These are phyloP conservation scores for Pipistrellus pipistrellus DNA, from an alignment of 2,797 vertebrate species.

Conservation along the genomic window DNA sequence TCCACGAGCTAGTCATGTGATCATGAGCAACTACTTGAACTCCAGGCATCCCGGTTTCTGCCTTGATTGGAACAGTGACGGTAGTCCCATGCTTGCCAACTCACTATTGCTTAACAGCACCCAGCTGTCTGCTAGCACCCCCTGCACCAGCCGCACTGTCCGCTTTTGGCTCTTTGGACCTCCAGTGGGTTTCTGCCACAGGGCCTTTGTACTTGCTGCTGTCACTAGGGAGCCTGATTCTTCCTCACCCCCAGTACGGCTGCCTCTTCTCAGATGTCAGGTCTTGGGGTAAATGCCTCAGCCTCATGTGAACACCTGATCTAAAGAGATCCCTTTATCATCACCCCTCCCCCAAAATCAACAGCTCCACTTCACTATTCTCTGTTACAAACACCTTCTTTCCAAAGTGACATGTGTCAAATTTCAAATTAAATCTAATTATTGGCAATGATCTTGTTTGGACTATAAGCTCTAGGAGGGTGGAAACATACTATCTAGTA, in stretches of 20 bases:
- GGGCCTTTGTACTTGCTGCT: background rate
- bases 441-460: background rate
- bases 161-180: background rate
- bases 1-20: fast-evolving
- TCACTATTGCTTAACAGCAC: too few relatives aligned
- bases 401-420: background rate
- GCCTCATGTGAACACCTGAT: background rate
- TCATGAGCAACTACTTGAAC: background rate
- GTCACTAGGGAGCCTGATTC: background rate
- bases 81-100: background rate
- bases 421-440: background rate
- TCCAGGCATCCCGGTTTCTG: background rate
- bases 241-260: background rate
- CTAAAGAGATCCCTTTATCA: background rate
- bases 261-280: background rate
- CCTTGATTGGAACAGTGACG: background rate
- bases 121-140: fast-evolving
- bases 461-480: background rate
- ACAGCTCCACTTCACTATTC: background rate
- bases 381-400: background rate
- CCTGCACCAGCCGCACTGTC: fast-evolving
- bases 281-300: background rate
- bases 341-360: background rate
- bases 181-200: background rate
- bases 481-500: fast-evolving